Base-by-base conservation (phyloP, 2,888 invertebrate genomes). In the Lasioglossum calceatum region DNA sequence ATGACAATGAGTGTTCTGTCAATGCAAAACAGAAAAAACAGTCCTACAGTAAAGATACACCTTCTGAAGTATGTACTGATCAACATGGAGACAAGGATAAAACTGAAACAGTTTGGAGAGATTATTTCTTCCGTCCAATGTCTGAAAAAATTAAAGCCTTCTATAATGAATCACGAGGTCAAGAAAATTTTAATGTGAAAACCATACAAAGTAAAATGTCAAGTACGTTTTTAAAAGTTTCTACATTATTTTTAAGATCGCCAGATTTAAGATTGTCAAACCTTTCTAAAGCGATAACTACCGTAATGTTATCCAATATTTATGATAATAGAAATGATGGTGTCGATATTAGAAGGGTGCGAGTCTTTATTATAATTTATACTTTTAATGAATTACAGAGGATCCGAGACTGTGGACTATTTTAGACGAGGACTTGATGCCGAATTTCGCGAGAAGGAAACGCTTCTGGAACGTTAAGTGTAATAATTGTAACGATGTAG, bases 111-210 rank as follows among this genome's bases (percentile, higher is more conserved):
- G 79, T 90, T 5, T 84, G 88, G 67, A 84, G 85, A 10, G 90
- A 93, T 42, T 92, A 92, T 84, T 90, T 93, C 58, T 93, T 92
- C 47, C 88, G 88, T 39, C 93, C 94, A 2, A 93, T 94, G 93
- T 86, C 89, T 0, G 84, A 92, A 0, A 96, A 97, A 91, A 96
- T 97, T 96, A 96, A 96, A 84, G 96, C 96, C 84, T 97, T 97
- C 95, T 97, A 97, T 92, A 96, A 97, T 93, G 96, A 96, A 87
- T 96, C 97, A 89, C 97, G 97, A 96, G 96, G 96, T 0, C 97
- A 97, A 77, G 97, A 97, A 94, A 95, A 96, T 86, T 97, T 97
- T 89, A 96, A 96, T 90, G 95, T 97, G 61, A 93, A 95, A 3
- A 96, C 96, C 88, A 95, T 97, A 82, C 96, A 96, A 90, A 96